Evolutionary conservation across 1,140 invertebrate genomes (phyloP).

Genomic region (Liolophura sinensis): DNA sequence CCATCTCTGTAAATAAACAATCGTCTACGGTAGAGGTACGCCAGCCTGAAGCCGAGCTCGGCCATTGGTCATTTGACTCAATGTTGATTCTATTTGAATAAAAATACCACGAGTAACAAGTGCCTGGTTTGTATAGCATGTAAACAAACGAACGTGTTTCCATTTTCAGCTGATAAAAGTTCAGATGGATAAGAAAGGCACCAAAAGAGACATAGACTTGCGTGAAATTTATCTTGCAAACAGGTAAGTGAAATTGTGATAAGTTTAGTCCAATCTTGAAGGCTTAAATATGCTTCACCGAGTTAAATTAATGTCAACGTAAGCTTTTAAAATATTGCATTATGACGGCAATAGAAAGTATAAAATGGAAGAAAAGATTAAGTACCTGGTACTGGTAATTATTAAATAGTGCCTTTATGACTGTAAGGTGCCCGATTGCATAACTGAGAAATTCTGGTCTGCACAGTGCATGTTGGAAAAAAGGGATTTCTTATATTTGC

Average conservation of each 20-base stretch:
- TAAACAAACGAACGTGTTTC: too few relatives aligned
- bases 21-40: too few relatives aligned
- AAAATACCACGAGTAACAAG: too few relatives aligned
- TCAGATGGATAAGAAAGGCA: slow-evolving; percentile 26
- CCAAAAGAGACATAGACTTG: slow-evolving; percentile 51
- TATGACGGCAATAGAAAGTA: not conserved
- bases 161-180: slow-evolving; percentile 36
- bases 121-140: too few relatives aligned
- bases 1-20: too few relatives aligned
- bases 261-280: slow-evolving; percentile 1
- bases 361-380: not conserved
- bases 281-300: not conserved
- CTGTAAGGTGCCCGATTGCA: too few relatives aligned
- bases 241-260: slow-evolving; percentile 25
- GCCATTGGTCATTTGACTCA: too few relatives aligned
- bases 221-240: slow-evolving; percentile 45
- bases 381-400: not conserved
- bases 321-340: not conserved
- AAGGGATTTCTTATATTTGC: too few relatives aligned
- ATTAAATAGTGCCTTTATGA: not conserved
- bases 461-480: too few relatives aligned
- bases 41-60: too few relatives aligned
- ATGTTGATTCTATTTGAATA: too few relatives aligned
- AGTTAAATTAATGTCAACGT: not conserved
- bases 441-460: too few relatives aligned